Evolutionary conservation across 2,888 invertebrate genomes (phyloP), one percentile per base, ranked within the genome.

Genomic region (Apeira syringaria): DNA sequence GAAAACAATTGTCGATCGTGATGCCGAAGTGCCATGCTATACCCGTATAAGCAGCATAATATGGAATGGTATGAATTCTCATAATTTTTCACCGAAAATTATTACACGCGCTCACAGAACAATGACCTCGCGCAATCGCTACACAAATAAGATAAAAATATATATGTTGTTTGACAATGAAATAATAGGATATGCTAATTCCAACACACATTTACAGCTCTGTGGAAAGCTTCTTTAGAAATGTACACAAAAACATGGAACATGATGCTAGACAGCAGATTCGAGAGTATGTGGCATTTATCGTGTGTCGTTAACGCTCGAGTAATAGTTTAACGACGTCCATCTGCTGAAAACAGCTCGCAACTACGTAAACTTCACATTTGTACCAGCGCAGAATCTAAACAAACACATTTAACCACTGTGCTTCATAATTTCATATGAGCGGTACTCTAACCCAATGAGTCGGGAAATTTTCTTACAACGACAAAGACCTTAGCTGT

Each of bases 321-420:
- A 43, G 52, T 56, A 61, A 69, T 77, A 74, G 79, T 74, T 79
- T 75, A 78, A 70, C 48, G 55, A 56, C 64, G 59, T 70, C 64
- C 74, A 76, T 79, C 75, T 76, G 74, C 15, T 15, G 15, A 15
- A 15, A 15, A 15, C 15, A 15, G 15, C 70, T 72, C 30, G 27
- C 35, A 15, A 27, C 31, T 70, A 71, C 60, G 57, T 57, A 55
- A 67, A 72, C 24, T 38, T 38, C 11, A 15, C 15, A 72, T 74
- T 73, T 68, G 61, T 61, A 62, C 54, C 52, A 54, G 50, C 18
- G 15, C 6, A 29, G 18, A 9, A 12, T n/a, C n/a, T n/a, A 15
- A 15, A 15, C 15, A 15, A 15, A 15, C 15, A 15, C 2, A 1
- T 6, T 17, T 32, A 34, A 8, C 8, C 18, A 17, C 18, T 27